phyloP scores from a whole-genome alignment of 2,113 vertebrate species.

The Periophthalmodon schlosseri region DNA sequence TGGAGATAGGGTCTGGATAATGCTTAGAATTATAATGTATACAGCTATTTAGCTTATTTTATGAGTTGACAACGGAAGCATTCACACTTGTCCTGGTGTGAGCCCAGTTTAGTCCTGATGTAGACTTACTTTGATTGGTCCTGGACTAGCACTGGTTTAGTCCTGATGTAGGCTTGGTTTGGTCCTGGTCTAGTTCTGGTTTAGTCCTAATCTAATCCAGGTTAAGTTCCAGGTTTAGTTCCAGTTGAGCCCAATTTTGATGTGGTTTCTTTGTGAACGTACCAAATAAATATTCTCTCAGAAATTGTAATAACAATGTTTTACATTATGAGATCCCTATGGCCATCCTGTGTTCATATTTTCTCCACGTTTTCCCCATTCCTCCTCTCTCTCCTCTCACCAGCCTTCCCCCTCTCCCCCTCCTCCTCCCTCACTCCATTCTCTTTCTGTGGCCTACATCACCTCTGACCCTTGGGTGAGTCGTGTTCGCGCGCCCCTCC shows the following conservation, averaged over 20 bases:
- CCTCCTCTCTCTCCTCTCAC: not conserved
- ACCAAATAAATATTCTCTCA: not conserved
- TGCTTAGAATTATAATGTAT: no score
- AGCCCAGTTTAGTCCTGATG: no score
- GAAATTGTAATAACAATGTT: not conserved
- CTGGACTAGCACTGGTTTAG: no score
- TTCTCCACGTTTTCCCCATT: not conserved
- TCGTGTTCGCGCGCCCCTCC: conserved; percentile 36
- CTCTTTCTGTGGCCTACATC: not conserved
- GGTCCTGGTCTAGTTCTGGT: no score
- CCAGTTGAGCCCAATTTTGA: not conserved
- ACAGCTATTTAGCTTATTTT: no score
- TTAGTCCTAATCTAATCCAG: no score
- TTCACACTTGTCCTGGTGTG: no score
- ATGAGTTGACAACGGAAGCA: no score
- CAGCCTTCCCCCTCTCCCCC: conserved; percentile 13
- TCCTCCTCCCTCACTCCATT: conserved; percentile 57
- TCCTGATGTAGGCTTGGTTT: no score
- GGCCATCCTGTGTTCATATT: not conserved
- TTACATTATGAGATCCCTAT: not conserved
- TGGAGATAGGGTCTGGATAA: no score
- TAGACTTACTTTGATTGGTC: no score
- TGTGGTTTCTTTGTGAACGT: not conserved
- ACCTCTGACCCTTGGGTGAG: conserved; percentile 29
- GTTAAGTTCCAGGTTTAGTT: not conserved